Base-by-base conservation (phyloP, 2,888 invertebrate species). In the Ormyrus pomaceus region DNA sequence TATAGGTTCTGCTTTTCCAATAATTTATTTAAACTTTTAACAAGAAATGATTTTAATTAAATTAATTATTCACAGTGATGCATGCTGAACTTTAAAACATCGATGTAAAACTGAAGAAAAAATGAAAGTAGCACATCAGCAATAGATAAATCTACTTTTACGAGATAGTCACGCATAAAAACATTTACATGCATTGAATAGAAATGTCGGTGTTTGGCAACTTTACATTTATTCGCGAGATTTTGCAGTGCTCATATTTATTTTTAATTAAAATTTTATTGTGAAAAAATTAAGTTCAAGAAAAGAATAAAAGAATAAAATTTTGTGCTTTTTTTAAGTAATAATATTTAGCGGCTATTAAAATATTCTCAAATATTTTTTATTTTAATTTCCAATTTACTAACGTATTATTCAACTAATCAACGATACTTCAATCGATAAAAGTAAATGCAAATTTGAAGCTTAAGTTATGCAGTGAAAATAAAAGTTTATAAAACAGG, bases 71-170 rank as follows among this genome's bases (percentile, higher is more conserved):
- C 11, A 11, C n/a, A 11, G 10, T 56, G 34, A 9, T 45, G 61
- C n/a, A 65, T 65, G 2, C 34, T 34, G 34, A 34, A 34, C 34
- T 50, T 48, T 8, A 50, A 65, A 65, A 65, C 10, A n/a, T n/a
- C 4, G 2, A 9, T 50, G 6, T 46, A 46, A 11, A 59, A 56
- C 46, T 55, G 13, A 0, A 46, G 9, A 68, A 56, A 70, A 45
- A 55, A 58, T 11, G 66, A 59, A 72, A 82, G 50, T 79, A 66
- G 77, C 64, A 71, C 77, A 62, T 4, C 48, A 58, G 53, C 7
- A 58, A 65, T 59, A 66, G 59, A 50, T 70, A 70, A 72, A 72
- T 73, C 58, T 61, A 58, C 58, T 45, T 51, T 19, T 6, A 59
- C 53, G 46, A 65, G 65, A 77, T 65, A 77, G 58, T 65, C 46